Conservation (phyloP, 2,888 invertebrate genomes). For the Gnatocerus cornutus region DNA sequence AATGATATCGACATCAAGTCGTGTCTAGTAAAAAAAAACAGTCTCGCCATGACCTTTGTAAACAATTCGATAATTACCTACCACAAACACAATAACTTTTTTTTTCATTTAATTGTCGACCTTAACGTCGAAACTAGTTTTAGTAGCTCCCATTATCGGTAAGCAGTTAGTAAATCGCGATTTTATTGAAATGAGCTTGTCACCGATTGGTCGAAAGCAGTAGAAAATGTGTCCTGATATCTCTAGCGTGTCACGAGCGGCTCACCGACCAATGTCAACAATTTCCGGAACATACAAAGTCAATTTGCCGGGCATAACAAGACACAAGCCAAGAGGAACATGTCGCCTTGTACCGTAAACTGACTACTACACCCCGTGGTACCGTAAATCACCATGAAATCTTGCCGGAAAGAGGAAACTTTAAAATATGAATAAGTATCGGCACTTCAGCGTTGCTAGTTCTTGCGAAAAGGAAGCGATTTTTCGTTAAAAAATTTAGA, state of each 20-base stretch:
- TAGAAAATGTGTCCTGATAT: slow-evolving; percentile 51
- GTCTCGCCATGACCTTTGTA: no score
- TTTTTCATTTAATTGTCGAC: slow-evolving; percentile 5
- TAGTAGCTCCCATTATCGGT: slow-evolving; percentile 30
- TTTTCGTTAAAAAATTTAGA: background rate
- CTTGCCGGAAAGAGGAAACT: slow-evolving; percentile 27
- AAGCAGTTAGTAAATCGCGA: slow-evolving; percentile 41
- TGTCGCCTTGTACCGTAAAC: slow-evolving; percentile 46
- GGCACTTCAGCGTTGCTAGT: background rate
- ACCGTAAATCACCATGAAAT: slow-evolving; percentile 36
- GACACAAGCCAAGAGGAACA: slow-evolving; percentile 51
- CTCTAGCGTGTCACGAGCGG: slow-evolving; percentile 61
- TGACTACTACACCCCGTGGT: slow-evolving; percentile 26
- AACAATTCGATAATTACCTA: background rate
- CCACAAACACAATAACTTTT: slow-evolving; percentile 8
- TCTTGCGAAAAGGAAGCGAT: background rate
- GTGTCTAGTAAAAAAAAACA: no score
- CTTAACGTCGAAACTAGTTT: slow-evolving; percentile 15
- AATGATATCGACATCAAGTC: no score
- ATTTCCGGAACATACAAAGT: slow-evolving; percentile 70
- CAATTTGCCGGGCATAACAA: slow-evolving; percentile 64
- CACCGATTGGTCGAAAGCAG: slow-evolving; percentile 34
- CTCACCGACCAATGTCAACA: slow-evolving; percentile 64
- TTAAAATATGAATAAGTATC: slow-evolving; percentile 8
- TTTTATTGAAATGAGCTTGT: slow-evolving; percentile 45